Evolutionary conservation across 2,113 vertebrate genomes (phyloP).

Genomic region (Gobiocypris rarus): DNA sequence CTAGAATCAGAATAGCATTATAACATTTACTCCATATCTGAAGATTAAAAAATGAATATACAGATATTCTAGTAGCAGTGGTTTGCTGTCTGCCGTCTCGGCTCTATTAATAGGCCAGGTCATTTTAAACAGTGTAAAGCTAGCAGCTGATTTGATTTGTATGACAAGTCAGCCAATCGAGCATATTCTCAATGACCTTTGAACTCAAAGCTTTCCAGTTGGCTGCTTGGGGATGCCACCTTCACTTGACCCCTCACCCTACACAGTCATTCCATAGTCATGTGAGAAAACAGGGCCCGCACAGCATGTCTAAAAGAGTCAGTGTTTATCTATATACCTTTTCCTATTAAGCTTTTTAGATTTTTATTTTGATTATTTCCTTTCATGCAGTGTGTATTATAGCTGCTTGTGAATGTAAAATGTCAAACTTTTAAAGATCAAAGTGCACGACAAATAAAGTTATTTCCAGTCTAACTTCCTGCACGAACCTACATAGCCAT

Average conservation of each 20-base stretch:
- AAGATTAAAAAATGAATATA: not conserved
- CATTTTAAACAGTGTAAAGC: slow-evolving; percentile 40
- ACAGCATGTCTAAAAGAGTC: slow-evolving; percentile 57
- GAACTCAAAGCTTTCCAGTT: slow-evolving; percentile 74
- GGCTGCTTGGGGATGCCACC: slow-evolving; percentile 71
- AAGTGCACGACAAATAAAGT: too few relatives aligned
- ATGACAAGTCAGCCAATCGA: slow-evolving; percentile 68
- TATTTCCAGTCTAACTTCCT: too few relatives aligned
- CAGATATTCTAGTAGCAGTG: not conserved
- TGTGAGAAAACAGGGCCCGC: slow-evolving; percentile 54
- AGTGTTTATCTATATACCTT: slow-evolving; percentile 23
- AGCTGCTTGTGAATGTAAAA: too few relatives aligned
- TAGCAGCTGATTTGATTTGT: slow-evolving; percentile 74
- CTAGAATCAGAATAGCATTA: slow-evolving; percentile 35
- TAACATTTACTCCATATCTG: slow-evolving; percentile 1
- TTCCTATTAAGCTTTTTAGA: not conserved
- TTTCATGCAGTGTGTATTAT: too few relatives aligned
- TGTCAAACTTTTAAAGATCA: too few relatives aligned
- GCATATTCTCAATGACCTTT: slow-evolving; percentile 73
- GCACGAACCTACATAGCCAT: too few relatives aligned
- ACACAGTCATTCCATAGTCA: slow-evolving; percentile 64
- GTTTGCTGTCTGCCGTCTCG: not conserved
- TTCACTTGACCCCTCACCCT: slow-evolving; percentile 73
- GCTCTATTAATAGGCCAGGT: slow-evolving; percentile 19
- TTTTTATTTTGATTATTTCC: not conserved